These are phyloP conservation scores for Dastarcus helophoroides DNA, from an alignment of 2,888 invertebrate genomes.

Conservation along the genomic window DNA sequence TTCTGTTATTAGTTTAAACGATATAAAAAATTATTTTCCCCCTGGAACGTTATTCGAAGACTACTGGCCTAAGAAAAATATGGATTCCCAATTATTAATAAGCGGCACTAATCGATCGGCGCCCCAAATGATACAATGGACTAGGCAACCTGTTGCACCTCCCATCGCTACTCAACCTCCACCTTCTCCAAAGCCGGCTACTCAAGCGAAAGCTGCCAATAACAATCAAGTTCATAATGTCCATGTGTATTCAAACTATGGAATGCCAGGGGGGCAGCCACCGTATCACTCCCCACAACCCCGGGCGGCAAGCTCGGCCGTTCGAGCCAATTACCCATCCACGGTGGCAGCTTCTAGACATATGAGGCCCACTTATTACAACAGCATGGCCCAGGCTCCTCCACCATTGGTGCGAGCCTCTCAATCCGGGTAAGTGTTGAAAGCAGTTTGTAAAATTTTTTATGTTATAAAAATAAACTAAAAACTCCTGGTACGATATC, in stretches of 20 bases:
- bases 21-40: slow-evolving; percentile 84
- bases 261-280: slow-evolving; percentile 23
- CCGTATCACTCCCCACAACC: slow-evolving; percentile 27
- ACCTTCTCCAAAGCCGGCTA: slow-evolving; percentile 33
- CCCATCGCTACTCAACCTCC: slow-evolving; percentile 50
- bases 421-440: slow-evolving; percentile 25
- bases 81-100: slow-evolving; percentile 68
- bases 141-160: slow-evolving; percentile 63
- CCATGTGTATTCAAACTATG: slow-evolving; percentile 26
- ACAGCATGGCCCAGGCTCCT: slow-evolving; percentile 33
- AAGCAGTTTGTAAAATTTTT: too few species aligned
- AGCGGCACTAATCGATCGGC: slow-evolving; percentile 44
- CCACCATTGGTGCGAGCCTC: slow-evolving; percentile 44
- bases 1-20: slow-evolving; percentile 79
- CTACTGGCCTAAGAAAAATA: slow-evolving; percentile 85
- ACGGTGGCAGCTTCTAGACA: slow-evolving; percentile 30
- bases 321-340: slow-evolving; percentile 32
- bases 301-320: slow-evolving; percentile 25
- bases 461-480: too few species aligned
- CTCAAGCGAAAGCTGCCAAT: slow-evolving; percentile 29
- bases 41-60: slow-evolving; percentile 84
- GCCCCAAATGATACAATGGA: slow-evolving; percentile 56
- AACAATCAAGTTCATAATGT: slow-evolving; percentile 29
- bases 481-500: too few species aligned
- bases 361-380: slow-evolving; percentile 27